A percentile compares a stretch with the other conserved stretches of the same genome.
Conservation (phyloP, 2,113 vertebrate genomes). For the Monopterus albus region DNA sequence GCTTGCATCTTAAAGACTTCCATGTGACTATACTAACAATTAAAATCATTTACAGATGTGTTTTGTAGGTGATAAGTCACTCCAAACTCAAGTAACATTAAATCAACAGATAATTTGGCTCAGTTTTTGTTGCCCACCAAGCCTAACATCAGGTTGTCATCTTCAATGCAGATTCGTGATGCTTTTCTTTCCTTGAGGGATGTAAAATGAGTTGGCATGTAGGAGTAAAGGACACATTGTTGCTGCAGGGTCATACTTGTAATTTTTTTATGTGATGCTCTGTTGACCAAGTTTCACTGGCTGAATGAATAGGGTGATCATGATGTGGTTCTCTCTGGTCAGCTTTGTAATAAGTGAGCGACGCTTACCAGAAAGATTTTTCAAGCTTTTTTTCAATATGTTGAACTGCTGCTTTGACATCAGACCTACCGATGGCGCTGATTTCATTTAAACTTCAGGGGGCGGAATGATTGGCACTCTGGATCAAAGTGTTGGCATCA, state of each 20-base stretch:
- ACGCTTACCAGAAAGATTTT: slow-evolving; percentile 48
- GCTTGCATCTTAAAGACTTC: slow-evolving; percentile 1
- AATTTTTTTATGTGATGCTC: background rate
- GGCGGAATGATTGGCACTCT: slow-evolving; percentile 5
- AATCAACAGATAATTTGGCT: background rate
- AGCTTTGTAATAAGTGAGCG: slow-evolving; percentile 52
- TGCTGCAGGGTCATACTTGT: background rate
- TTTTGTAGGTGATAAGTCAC: background rate
- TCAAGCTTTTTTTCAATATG: slow-evolving; percentile 54
- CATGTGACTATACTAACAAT: background rate
- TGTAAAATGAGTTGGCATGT: background rate
- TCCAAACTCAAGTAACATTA: background rate
- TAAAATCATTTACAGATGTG: background rate
- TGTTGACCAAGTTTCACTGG: slow-evolving; percentile 4
- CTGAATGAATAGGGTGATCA: slow-evolving; percentile 30
- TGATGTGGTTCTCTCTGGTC: slow-evolving; percentile 35
- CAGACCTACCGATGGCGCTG: slow-evolving; percentile 2
- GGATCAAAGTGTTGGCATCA: slow-evolving; percentile 22
- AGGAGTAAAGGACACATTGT: background rate
- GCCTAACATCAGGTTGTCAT: background rate
- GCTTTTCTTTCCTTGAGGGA: background rate
- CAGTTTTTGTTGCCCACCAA: background rate
- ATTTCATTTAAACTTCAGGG: slow-evolving; percentile 39
- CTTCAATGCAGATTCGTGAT: background rate
- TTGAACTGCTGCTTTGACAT: slow-evolving; percentile 41